Percentiles rank a stretch among this genome's conserved stretches.
These are phyloP conservation scores for Rhinoptilus africanus DNA, from an alignment of 2,113 vertebrate genomes.

Conservation along the genomic window DNA sequence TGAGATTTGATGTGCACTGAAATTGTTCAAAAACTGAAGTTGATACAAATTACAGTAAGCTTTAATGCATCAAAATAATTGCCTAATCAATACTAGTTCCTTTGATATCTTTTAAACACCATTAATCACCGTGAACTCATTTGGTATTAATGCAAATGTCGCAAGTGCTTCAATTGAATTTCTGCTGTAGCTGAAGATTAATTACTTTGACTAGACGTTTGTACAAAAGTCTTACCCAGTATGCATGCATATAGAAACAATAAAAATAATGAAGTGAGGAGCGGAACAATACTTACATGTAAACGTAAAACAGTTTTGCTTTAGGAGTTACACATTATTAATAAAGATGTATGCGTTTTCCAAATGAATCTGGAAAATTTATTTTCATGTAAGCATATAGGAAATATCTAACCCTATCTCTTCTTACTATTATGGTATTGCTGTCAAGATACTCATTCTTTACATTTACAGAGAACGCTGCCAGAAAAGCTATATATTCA, in stretches of 20 bases:
- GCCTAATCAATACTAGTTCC: constrained; percentile 70
- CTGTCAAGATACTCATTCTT: not conserved
- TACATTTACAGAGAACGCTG: not conserved
- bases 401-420: not conserved
- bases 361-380: not conserved
- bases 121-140: constrained; percentile 62
- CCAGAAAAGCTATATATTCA: not conserved
- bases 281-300: not conserved
- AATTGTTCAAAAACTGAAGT: constrained; percentile 19
- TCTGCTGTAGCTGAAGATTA: constrained; percentile 52
- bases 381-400: not conserved
- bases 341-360: not conserved
- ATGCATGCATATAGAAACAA: constrained; percentile 7
- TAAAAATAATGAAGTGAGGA: not conserved
- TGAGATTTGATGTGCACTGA: not conserved
- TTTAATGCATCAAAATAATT: constrained; percentile 69
- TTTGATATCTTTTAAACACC: constrained; percentile 61
- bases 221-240: constrained; percentile 6
- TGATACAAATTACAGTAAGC: constrained; percentile 53
- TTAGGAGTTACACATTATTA: not conserved
- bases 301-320: not conserved
- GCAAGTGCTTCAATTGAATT: constrained; percentile 54
- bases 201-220: constrained; percentile 47
- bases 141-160: constrained; percentile 58
- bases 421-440: not conserved